A percentile compares a stretch with the other conserved stretches of the same genome.
Evolutionary conservation across 2,888 invertebrate genomes (phyloP).

Genomic region (Lissonota sp.): DNA sequence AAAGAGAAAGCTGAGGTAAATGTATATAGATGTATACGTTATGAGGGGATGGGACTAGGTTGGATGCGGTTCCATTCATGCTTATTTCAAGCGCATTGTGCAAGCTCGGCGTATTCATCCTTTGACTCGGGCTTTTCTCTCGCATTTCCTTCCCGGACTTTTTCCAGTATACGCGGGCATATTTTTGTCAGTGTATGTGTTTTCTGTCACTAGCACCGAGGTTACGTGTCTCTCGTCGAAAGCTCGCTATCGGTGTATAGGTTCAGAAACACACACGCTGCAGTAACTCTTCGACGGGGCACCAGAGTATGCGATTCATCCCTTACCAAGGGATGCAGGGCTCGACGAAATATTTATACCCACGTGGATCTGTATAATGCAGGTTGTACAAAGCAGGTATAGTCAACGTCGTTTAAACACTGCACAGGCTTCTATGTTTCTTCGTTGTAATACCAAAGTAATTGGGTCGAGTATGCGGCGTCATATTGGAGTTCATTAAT

Average conservation of each 20-base stretch:
- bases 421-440: not conserved
- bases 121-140: constrained; percentile 77
- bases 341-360: constrained; percentile 19
- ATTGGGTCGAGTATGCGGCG: not conserved
- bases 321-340: not conserved
- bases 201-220: constrained; percentile 58
- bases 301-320: constrained; percentile 9
- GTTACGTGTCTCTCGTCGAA: constrained; percentile 44
- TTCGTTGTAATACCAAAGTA: constrained; percentile 12
- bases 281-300: constrained; percentile 28
- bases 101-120: constrained; percentile 77
- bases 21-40: constrained; percentile 27
- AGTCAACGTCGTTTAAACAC: not conserved
- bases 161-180: constrained; percentile 45
- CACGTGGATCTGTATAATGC: not conserved
- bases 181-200: constrained; percentile 21
- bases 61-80: constrained; percentile 80
- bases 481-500: not conserved
- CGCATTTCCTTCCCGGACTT: constrained; percentile 68
- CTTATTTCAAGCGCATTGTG: constrained; percentile 83
- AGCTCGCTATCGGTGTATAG: constrained; percentile 25
- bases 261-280: not conserved
- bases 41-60: constrained; percentile 58
- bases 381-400: constrained; percentile 7
- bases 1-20: constrained; percentile 14